A percentile compares a stretch with the other conserved stretches of the same genome.
These are phyloP conservation scores for Acrobasis repandana DNA, from an alignment of 2,888 invertebrate species.

Conservation along the genomic window DNA sequence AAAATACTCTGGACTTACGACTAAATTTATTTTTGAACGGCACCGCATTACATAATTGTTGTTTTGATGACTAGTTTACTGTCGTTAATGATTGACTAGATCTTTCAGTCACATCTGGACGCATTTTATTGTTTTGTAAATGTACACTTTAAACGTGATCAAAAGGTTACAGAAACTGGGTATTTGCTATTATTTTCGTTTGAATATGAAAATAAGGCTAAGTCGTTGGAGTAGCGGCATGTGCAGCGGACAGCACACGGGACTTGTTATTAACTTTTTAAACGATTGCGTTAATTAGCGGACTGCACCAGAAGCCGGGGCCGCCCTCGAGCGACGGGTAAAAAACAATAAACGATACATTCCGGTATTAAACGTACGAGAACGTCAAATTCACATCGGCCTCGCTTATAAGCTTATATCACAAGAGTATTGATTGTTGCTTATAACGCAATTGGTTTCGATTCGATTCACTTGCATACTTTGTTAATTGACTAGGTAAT, in stretches of 20 bases:
- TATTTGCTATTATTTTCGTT: conserved; percentile 24
- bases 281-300: conserved; percentile 80
- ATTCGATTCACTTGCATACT: neutral
- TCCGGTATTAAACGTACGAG: conserved; percentile 54
- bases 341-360: conserved; percentile 66
- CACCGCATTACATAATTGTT: conserved; percentile 39
- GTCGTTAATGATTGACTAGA: conserved; percentile 13
- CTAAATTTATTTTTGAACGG: conserved; percentile 41
- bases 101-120: conserved; percentile 1
- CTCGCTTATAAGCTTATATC: conserved; percentile 24
- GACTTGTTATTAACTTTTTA: conserved; percentile 77
- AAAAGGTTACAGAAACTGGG: neutral
- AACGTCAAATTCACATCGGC: conserved; percentile 41
- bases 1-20: conserved; percentile 52
- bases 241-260: conserved; percentile 65
- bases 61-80: conserved; percentile 29
- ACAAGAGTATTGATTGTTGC: conserved; percentile 1
- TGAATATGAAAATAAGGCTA: conserved; percentile 37
- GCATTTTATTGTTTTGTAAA: neutral
- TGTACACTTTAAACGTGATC: no score
- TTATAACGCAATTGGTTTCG: neutral
- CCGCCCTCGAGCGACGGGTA: conserved; percentile 56
- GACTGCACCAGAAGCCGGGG: conserved; percentile 50
- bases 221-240: conserved; percentile 42
- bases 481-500: no score